These are phyloP conservation scores for Phaedon cochleariae DNA, from an alignment of 2,888 invertebrate genomes.

Conservation along the genomic window DNA sequence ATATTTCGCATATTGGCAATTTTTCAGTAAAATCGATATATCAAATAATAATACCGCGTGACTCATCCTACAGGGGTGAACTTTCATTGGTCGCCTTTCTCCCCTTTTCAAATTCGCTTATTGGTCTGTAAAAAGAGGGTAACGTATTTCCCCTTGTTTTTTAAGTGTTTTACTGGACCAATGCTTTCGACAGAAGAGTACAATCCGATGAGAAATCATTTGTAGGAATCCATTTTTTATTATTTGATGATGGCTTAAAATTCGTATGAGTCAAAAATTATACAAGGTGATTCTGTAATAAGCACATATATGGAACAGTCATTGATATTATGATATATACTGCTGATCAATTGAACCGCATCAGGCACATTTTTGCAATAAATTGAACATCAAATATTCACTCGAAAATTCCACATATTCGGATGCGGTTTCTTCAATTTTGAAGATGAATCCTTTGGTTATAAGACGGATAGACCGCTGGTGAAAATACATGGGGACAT, in stretches of 20 bases:
- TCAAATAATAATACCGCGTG: slow-evolving; percentile 44
- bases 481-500: too few relatives aligned
- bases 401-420: too few relatives aligned
- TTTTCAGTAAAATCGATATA: slow-evolving; percentile 21
- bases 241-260: background rate
- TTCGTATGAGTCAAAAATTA: too few relatives aligned
- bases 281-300: too few relatives aligned
- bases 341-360: too few relatives aligned
- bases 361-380: too few relatives aligned
- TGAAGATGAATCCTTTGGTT: too few relatives aligned
- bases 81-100: slow-evolving; percentile 51
- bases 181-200: slow-evolving; percentile 39
- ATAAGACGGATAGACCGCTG: too few relatives aligned
- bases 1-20: background rate
- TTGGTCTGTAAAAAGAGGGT: slow-evolving; percentile 56
- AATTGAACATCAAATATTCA: too few relatives aligned
- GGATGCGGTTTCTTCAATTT: too few relatives aligned
- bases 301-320: too few relatives aligned
- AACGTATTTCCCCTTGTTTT: slow-evolving; percentile 55
- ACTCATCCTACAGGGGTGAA: slow-evolving; percentile 45
- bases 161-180: slow-evolving; percentile 56
- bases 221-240: background rate
- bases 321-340: too few relatives aligned
- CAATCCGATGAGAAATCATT: slow-evolving; percentile 9
- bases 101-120: slow-evolving; percentile 51